Evolutionary conservation across 2,113 vertebrate genomes (phyloP), one percentile per base, ranked within the genome.

Genomic region (Hiodon tergisus): DNA sequence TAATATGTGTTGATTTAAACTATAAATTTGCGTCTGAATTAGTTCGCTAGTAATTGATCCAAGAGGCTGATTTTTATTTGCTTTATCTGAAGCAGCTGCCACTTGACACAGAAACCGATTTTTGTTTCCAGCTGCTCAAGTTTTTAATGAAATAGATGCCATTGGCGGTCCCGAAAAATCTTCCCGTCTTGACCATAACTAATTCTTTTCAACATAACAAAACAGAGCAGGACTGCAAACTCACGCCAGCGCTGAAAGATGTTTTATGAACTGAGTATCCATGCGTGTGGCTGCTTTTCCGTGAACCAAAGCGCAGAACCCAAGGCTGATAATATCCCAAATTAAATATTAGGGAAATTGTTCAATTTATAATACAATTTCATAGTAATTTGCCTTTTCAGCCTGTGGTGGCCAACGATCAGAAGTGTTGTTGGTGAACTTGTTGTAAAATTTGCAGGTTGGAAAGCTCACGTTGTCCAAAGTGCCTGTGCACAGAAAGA

Each of bases 381-480:
- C 17, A 59, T 47, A 50, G 46, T 17, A 71, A 13, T 58, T 58
- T 58, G 16, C 13, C 17, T 55, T 53, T 11, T 16, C 10, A 60
- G 47, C 47, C 14, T 58, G 70, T 14, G 31, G 16, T 31, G 57
- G 63, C 62, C 67, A 67, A 7, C 31, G 60, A 51, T 8, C 17
- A 11, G 9, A 67, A 3, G 47, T 9, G n/a, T 61, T 2, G 52
- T 63, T 58, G 31, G 16, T n/a, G 2, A 46, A 60, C 55, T 71
- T 31, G 31, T 5, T 67, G 52, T 77, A 17, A 83, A 74, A 78
- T 84, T 87, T 87, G 76, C 87, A 98, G 95, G 95, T 98, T 85
- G 93, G 93, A 82, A 96, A 92, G 88, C 86, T 89, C 5, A 83
- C 86, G 51, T 84, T 88, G 54, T 85, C 89, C 76, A 84, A 85